Conservation (phyloP, 2,888 invertebrate genomes). For the Eubasilissa splendida region DNA sequence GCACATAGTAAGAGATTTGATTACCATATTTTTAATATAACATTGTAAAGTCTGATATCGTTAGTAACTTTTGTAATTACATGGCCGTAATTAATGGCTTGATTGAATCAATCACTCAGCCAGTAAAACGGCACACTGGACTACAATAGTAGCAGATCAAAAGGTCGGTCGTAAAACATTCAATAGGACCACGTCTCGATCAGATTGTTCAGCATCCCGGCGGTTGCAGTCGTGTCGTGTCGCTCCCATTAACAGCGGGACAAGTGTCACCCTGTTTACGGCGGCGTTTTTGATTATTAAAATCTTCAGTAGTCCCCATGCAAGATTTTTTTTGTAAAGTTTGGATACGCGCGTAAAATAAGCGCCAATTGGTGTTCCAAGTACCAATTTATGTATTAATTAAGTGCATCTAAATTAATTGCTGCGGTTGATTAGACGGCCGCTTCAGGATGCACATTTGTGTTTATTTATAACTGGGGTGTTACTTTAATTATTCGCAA, state of each 20-base stretch:
- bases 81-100: not conserved
- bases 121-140: not conserved
- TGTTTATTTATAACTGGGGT: too few species aligned
- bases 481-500: too few species aligned
- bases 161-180: constrained; percentile 33
- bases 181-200: constrained; percentile 23
- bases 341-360: not conserved
- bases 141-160: constrained; percentile 16
- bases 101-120: not conserved
- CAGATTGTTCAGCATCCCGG: not conserved
- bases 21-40: too few species aligned
- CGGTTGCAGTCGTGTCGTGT: constrained; percentile 1
- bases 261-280: not conserved
- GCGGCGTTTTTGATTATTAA: constrained; percentile 31
- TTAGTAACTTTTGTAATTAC: not conserved
- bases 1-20: too few species aligned
- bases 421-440: not conserved
- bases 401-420: constrained; percentile 19
- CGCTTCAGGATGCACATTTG: too few species aligned
- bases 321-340: not conserved
- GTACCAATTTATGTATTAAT: constrained; percentile 22
- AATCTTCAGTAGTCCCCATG: not conserved
- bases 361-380: constrained; percentile 9
- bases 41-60: not conserved
- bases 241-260: not conserved